Evolutionary conservation across 1,140 invertebrate species (phyloP).

Genomic region (Hydropsyche tenuis): DNA sequence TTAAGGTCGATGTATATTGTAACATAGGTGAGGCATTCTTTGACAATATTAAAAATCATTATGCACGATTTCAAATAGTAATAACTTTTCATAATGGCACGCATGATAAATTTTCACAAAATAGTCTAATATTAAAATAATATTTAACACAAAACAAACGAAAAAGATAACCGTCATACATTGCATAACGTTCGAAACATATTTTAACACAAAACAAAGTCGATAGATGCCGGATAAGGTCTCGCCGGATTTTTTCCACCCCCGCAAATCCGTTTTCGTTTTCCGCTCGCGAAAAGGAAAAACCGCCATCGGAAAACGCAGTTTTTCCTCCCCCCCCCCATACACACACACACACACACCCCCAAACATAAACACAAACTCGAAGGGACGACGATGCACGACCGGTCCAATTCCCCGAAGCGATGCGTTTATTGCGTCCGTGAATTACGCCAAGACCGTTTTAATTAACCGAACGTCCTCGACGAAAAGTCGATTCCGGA

Average conservation of each 20-base stretch:
- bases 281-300: background rate
- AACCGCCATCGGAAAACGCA: background rate
- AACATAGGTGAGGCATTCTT: no score
- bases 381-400: conserved; percentile 7
- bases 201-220: background rate
- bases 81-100: no score
- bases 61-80: no score
- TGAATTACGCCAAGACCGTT: background rate
- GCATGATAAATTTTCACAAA: no score
- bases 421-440: conserved; percentile 19
- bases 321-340: background rate
- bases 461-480: conserved; percentile 14
- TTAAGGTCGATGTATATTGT: no score
- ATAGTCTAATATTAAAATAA: no score
- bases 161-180: no score
- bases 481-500: conserved; percentile 17
- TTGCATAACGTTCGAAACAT: background rate
- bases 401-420: background rate
- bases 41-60: no score
- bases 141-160: no score
- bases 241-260: background rate
- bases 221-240: conserved; percentile 8
- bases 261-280: conserved; percentile 11
- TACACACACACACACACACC: background rate
- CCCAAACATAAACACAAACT: no score